Evolutionary conservation across 2,888 invertebrate genomes (phyloP).

Genomic region (Thelaira solivaga): DNA sequence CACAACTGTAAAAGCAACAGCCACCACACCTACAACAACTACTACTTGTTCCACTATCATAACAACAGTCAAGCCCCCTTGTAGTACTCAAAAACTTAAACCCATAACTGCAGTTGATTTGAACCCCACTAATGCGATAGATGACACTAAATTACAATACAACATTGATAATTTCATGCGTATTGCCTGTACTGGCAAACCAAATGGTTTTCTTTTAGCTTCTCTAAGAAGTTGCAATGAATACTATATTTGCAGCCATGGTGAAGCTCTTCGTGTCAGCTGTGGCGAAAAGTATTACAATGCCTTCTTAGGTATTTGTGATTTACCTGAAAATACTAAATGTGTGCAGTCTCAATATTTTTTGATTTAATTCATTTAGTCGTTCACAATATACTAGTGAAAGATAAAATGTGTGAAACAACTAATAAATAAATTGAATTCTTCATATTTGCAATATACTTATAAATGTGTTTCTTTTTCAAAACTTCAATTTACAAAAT

Average conservation of each 20-base stretch:
- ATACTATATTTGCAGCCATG: constrained; percentile 71
- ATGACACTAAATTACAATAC: not conserved
- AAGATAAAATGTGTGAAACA: no score
- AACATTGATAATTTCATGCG: constrained; percentile 66
- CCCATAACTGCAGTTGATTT: no score
- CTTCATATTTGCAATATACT: no score
- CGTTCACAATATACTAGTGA: no score
- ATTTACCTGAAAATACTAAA: constrained; percentile 70
- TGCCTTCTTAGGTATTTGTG: constrained; percentile 70
- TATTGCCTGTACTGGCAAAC: constrained; percentile 68
- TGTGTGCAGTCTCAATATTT: constrained; percentile 54
- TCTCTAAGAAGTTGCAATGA: constrained; percentile 71
- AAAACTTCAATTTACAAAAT: no score
- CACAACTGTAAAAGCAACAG: no score
- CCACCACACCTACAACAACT: not conserved
- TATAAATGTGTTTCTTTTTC: no score
- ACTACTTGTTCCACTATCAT: not conserved
- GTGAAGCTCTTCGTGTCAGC: constrained; percentile 67
- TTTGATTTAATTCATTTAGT: not conserved
- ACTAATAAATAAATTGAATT: no score
- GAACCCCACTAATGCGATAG: not conserved
- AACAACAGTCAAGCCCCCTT: not conserved
- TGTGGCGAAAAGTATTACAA: constrained; percentile 72
- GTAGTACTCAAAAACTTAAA: no score
- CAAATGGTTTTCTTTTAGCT: constrained; percentile 71